Conservation (phyloP, 2,113 vertebrate species). For the human region DNA sequence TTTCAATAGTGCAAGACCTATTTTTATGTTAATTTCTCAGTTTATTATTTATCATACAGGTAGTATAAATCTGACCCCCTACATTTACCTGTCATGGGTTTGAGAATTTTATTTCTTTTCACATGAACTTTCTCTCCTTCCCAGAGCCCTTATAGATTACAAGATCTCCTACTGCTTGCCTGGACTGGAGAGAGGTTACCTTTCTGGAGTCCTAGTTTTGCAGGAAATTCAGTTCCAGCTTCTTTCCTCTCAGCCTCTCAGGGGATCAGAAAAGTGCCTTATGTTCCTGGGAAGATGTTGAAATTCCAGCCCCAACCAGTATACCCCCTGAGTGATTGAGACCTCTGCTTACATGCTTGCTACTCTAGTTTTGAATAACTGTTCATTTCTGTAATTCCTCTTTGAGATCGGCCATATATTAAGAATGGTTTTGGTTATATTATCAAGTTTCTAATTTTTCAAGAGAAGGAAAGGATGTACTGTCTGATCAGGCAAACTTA, state of each 20-base stretch:
- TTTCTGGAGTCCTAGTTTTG: background rate
- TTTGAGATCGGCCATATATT: background rate
- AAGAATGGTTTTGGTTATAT: background rate
- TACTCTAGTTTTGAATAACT: background rate
- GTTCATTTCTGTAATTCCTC: slow-evolving; percentile 1
- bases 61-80: background rate
- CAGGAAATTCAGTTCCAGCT: background rate
- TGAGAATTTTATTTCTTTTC: background rate
- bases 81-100: background rate
- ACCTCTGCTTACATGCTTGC: background rate
- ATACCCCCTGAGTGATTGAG: background rate
- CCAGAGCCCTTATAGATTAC: background rate
- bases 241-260: background rate
- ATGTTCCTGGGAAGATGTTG: background rate
- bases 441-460: slow-evolving; percentile 43
- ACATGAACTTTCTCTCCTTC: background rate
- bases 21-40: background rate
- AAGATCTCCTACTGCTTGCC: background rate
- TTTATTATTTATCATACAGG: background rate
- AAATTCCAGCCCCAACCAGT: background rate
- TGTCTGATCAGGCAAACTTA: background rate
- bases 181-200: background rate
- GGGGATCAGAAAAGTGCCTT: background rate
- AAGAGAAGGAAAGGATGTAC: background rate
- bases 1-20: background rate